Conservation (phyloP, 2,888 invertebrate genomes). For the Gymnosoma rotundatum region DNA sequence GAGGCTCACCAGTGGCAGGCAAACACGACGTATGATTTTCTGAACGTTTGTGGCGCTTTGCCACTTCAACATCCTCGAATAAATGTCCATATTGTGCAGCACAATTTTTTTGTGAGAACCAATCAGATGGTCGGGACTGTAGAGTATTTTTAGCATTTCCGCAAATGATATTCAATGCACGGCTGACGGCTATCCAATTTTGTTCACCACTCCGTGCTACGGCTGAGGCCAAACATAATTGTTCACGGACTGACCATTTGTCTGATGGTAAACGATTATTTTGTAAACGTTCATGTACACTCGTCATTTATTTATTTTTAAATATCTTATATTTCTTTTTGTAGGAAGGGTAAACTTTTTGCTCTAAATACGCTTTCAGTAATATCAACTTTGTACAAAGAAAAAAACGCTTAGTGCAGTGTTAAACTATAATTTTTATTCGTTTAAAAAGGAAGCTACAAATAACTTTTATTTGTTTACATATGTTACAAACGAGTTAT, state of each 20-base stretch:
- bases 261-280: conserved; percentile 90
- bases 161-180: conserved; percentile 87
- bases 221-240: conserved; percentile 93
- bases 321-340: background rate
- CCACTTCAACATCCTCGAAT: conserved; percentile 94
- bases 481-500: too few species aligned
- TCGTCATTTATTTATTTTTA: conserved; percentile 47
- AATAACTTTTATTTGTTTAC: too few species aligned
- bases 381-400: background rate
- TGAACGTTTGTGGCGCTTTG: conserved; percentile 81
- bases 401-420: background rate
- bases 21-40: conserved; percentile 72
- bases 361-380: background rate
- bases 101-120: conserved; percentile 96
- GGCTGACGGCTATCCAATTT: conserved; percentile 86
- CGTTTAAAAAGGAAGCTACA: background rate
- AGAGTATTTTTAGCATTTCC: conserved; percentile 78
- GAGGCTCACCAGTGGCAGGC: conserved; percentile 78
- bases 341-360: too few species aligned
- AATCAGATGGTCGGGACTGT: conserved; percentile 86
- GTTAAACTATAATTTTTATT: background rate
- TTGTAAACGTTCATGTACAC: conserved; percentile 76
- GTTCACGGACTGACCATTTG: conserved; percentile 93
- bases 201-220: conserved; percentile 93
- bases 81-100: conserved; percentile 94